These are phyloP conservation scores for Cynopterus brachyotis DNA, from an alignment of 2,113 vertebrate genomes.

Conservation along the genomic window DNA sequence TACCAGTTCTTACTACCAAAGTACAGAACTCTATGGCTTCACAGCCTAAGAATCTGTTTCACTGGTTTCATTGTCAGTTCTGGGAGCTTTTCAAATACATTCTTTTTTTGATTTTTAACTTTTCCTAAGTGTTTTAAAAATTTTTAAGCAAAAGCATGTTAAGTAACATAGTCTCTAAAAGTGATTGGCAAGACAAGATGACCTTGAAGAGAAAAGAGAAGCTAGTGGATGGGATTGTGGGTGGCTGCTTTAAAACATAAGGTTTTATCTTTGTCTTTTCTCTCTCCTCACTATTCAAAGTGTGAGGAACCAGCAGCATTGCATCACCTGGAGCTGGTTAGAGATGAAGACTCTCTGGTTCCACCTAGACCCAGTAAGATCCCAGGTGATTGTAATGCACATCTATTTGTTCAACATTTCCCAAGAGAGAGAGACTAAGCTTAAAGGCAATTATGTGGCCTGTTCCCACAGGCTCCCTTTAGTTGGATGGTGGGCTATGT, in stretches of 20 bases:
- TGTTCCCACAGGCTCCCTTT: background rate
- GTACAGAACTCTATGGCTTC: background rate
- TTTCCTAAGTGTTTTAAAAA: background rate
- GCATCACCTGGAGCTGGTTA: too few relatives aligned
- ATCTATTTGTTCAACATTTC: fast-evolving
- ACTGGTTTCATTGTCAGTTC: background rate
- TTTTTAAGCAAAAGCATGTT: background rate
- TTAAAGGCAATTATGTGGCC: fast-evolving
- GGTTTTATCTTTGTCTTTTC: background rate
- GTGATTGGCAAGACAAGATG: background rate
- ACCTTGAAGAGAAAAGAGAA: background rate
- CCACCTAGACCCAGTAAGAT: background rate
- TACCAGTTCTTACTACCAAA: background rate
- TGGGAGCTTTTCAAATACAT: background rate
- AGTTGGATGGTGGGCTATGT: background rate
- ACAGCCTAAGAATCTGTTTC: background rate
- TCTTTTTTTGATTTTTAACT: background rate
- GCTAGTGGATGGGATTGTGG: background rate
- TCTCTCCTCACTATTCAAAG: background rate
- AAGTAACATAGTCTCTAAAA: background rate
- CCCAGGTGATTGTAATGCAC: background rate
- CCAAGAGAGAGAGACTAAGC: fast-evolving
- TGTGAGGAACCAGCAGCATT: too few relatives aligned
- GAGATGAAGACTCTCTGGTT: background rate
- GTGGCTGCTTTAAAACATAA: background rate